Percentiles rank a stretch among this genome's conserved stretches.
Evolutionary conservation across 2,888 invertebrate genomes (phyloP).

Genomic region (Andrena praecox): DNA sequence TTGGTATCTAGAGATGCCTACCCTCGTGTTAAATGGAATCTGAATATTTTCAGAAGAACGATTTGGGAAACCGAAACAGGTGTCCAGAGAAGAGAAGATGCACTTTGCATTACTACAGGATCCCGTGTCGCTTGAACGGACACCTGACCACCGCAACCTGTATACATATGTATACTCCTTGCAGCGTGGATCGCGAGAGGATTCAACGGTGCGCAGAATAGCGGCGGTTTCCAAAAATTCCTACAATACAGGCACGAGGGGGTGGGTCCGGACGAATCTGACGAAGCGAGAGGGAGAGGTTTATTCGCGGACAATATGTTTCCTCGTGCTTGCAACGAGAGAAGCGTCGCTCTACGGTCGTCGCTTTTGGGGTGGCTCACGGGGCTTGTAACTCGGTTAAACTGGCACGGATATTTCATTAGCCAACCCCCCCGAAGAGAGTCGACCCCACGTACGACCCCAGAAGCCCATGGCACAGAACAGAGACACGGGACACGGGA

Average conservation of each 20-base stretch:
- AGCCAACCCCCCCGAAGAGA: constrained; percentile 76
- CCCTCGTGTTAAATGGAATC: neutral
- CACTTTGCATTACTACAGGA: neutral
- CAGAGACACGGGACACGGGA: constrained; percentile 9
- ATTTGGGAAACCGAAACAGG: neutral
- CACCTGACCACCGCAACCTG: constrained; percentile 18
- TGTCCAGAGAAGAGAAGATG: neutral
- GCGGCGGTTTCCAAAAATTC: constrained; percentile 33
- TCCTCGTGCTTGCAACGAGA: constrained; percentile 78
- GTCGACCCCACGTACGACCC: constrained; percentile 71
- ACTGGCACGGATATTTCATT: constrained; percentile 85
- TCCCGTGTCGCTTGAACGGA: neutral
- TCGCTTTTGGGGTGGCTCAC: constrained; percentile 73
- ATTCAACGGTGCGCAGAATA: constrained; percentile 3
- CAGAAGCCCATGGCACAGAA: constrained; percentile 60
- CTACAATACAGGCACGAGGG: constrained; percentile 13
- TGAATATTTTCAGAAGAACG: neutral
- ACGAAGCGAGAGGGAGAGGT: constrained; percentile 61
- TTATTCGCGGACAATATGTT: constrained; percentile 84
- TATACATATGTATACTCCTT: neutral
- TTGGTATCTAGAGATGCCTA: neutral
- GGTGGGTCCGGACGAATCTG: constrained; percentile 17
- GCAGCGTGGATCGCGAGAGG: constrained; percentile 2
- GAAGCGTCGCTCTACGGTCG: constrained; percentile 62
- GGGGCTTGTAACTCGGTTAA: constrained; percentile 83